These are phyloP conservation scores for Palythoa grandis DNA, from an alignment of 92 coral and sea anemone genomes.

Conservation along the genomic window DNA sequence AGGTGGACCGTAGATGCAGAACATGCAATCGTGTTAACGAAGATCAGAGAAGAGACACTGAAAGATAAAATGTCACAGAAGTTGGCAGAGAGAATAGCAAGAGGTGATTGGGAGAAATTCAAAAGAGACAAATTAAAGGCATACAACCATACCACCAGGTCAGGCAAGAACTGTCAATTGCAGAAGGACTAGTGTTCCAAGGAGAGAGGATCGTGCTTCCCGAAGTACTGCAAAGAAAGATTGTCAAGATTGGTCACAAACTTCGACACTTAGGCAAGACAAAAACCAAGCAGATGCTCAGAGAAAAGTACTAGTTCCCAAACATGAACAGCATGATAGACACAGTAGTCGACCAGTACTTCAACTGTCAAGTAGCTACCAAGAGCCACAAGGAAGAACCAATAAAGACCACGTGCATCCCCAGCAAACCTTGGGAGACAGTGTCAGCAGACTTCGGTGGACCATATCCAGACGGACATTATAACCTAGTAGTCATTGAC, in stretches of 20 bases:
- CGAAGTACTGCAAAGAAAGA: constrained; percentile 50
- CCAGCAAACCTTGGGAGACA: no score
- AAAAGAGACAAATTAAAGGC: constrained; percentile 55
- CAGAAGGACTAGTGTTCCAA: constrained; percentile 52
- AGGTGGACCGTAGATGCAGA: constrained; percentile 47
- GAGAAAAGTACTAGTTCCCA: no score
- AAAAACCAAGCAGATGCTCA: no score
- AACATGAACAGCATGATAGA: no score
- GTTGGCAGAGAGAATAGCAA: constrained; percentile 44
- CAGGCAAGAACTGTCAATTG: constrained; percentile 50
- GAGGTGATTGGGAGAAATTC: constrained; percentile 64
- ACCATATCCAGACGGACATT: no score
- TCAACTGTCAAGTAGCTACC: no score
- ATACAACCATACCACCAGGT: constrained; percentile 28
- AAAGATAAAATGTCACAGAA: constrained; percentile 49
- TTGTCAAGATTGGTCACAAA: constrained; percentile 51
- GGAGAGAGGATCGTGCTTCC: constrained; percentile 47
- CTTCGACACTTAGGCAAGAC: no score
- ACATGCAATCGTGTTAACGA: constrained; percentile 39
- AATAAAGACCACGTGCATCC: no score
- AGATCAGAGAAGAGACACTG: constrained; percentile 50
- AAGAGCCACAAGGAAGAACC: no score
- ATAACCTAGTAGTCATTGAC: no score
- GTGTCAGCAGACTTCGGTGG: no score
- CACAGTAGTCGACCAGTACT: no score